These are phyloP conservation scores for Alca torda DNA, from an alignment of 2,797 vertebrate genomes.

Conservation along the genomic window DNA sequence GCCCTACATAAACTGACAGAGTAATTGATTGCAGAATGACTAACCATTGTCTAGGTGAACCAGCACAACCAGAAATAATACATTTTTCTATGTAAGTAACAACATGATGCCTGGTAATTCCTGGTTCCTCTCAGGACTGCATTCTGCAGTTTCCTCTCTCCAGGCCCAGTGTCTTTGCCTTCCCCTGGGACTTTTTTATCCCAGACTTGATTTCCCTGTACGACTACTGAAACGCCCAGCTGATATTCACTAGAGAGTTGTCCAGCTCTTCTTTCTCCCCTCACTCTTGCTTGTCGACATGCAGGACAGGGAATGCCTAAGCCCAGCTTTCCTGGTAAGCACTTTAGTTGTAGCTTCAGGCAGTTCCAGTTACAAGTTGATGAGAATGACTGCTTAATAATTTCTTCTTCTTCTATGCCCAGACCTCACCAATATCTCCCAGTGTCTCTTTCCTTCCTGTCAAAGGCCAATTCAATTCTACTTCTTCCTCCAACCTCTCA, in stretches of 20 bases:
- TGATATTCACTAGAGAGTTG: background rate
- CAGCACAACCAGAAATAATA: background rate
- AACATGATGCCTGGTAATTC: background rate
- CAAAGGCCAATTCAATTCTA: background rate
- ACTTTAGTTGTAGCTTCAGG: background rate
- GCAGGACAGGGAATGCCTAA: background rate
- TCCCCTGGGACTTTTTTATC: background rate
- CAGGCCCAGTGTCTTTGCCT: background rate
- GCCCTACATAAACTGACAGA: background rate
- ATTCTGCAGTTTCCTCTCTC: background rate
- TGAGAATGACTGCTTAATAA: background rate
- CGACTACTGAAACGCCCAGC: background rate
- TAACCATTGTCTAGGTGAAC: conserved; percentile 34
- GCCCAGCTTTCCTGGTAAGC: background rate
- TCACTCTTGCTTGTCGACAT: background rate
- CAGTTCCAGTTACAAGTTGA: background rate
- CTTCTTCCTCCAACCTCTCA: background rate
- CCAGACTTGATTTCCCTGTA: background rate
- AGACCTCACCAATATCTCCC: background rate
- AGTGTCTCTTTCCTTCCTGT: background rate
- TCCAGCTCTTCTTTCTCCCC: background rate
- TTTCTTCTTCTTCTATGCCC: background rate
- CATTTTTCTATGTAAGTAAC: background rate
- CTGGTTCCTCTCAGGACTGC: background rate
- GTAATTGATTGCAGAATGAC: conserved; percentile 9